A percentile compares a stretch with the other conserved stretches of the same genome.
phyloP scores from a whole-genome alignment of 2,888 invertebrate species.

The Labia minor region DNA sequence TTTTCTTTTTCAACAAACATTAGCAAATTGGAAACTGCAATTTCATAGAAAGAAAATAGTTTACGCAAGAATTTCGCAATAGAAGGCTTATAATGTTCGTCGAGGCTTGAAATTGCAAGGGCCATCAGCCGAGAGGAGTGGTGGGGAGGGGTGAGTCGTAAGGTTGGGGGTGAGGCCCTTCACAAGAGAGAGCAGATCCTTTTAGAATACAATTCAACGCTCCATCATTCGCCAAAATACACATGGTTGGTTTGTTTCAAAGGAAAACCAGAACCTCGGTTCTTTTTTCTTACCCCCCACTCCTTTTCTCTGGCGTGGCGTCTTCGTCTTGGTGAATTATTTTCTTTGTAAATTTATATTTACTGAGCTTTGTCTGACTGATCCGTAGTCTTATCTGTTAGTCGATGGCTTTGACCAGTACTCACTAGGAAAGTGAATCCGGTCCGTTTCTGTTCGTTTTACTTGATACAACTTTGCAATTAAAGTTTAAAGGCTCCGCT shows the following conservation, averaged over 20 bases:
- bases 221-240: slow-evolving; percentile 8
- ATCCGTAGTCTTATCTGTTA: not conserved
- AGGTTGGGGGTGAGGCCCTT: no score
- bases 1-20: no score
- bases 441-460: not conserved
- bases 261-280: not conserved
- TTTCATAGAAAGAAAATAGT: slow-evolving; percentile 2
- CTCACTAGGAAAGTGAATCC: not conserved
- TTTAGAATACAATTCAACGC: slow-evolving; percentile 8
- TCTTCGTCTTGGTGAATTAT: not conserved
- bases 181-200: not conserved
- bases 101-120: not conserved
- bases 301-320: not conserved
- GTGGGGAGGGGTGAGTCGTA: not conserved
- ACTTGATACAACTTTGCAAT: slow-evolving; percentile 2
- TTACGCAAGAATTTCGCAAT: not conserved
- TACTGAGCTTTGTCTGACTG: not conserved
- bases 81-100: not conserved
- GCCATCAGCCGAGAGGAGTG: not conserved
- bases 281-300: not conserved
- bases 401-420: not conserved
- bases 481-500: not conserved
- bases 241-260: slow-evolving; percentile 13
- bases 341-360: slow-evolving; percentile 13
- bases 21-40: not conserved